Evolutionary conservation across 2,888 invertebrate genomes (phyloP), one percentile per base, ranked within the genome.

Genomic region (Blera fallax): DNA sequence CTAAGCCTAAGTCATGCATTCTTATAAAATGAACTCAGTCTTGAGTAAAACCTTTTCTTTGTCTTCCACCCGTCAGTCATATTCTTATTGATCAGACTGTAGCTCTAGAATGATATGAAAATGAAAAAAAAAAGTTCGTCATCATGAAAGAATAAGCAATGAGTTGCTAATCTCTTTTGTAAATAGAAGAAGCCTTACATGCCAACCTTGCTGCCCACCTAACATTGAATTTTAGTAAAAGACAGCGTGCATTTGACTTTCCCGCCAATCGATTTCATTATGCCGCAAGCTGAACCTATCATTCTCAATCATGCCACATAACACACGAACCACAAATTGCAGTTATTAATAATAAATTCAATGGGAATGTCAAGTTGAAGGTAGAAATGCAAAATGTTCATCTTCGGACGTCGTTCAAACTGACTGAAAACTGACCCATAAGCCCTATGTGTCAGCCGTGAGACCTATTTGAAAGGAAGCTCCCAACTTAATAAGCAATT

Each of bases 191-290:
- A 65, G 50, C 50, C 65, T 8, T 43, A 62, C 8, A 11, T 21
- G 34, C 10, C 45, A 45, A n/a, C 50, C 50, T 34, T 65, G 50
- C 24, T 32, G 64, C n/a, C 21, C 1, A n/a, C n/a, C 64, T 11
- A 32, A 18, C 29, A 48, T 29, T 45, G 50, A 34, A 40, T 45
- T 27, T n/a, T 27, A 60, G 16, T 29, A 29, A 21, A 40, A 11
- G 37, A 58, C 18, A 24, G n/a, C 21, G 37, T 48, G 5, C 48
- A 48, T 21, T 48, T 48, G 48, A 48, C 48, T 48, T 21, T 48
- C 2, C 43, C 6, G 43, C 29, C 62, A 52, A 65, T 65, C 65
- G 65, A 65, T 65, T 29, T 34, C 50, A 24, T 34, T 32, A n/a
- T 32, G 7, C 6, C 48, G 24, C 18, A 32, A 32, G 64, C 32